Conservation (phyloP, 2,797 vertebrate species). For the Gadopsis marmoratus region DNA sequence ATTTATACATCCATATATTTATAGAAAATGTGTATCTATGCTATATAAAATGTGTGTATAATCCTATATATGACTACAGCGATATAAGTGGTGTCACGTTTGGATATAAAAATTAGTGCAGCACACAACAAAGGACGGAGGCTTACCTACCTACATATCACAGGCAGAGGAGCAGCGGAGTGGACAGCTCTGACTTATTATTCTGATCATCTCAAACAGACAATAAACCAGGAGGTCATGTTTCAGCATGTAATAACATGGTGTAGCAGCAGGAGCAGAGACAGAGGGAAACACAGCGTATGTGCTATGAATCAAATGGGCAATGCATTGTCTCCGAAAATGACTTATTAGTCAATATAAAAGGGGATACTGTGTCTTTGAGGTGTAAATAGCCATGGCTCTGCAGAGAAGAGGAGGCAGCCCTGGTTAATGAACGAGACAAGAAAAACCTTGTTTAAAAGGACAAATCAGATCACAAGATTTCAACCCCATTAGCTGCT, state of each 20-base stretch:
- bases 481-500: conserved; percentile 88
- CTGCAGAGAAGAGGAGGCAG: conserved; percentile 67
- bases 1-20: conserved; percentile 19
- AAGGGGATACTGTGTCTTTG: conserved; percentile 80
- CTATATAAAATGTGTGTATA: conserved; percentile 9
- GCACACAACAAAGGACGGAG: conserved; percentile 48
- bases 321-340: conserved; percentile 79
- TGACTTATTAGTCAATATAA: conserved; percentile 86
- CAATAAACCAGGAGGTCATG: conserved; percentile 83
- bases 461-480: conserved; percentile 89
- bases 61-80: conserved; percentile 7
- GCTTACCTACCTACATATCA: conserved; percentile 64
- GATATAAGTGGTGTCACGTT: conserved; percentile 36
- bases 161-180: conserved; percentile 65
- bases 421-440: conserved; percentile 85
- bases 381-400: conserved; percentile 78
- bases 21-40: not conserved
- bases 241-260: conserved; percentile 79
- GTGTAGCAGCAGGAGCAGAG: conserved; percentile 77
- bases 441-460: conserved; percentile 88
- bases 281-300: conserved; percentile 64
- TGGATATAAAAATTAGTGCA: conserved; percentile 30
- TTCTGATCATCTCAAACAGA: conserved; percentile 86
- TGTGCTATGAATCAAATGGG: conserved; percentile 82
- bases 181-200: conserved; percentile 83